A percentile compares a stretch with the other conserved stretches of the same genome.
Conservation (phyloP, 2,888 invertebrate species). For the Cryptus viduatorius region DNA sequence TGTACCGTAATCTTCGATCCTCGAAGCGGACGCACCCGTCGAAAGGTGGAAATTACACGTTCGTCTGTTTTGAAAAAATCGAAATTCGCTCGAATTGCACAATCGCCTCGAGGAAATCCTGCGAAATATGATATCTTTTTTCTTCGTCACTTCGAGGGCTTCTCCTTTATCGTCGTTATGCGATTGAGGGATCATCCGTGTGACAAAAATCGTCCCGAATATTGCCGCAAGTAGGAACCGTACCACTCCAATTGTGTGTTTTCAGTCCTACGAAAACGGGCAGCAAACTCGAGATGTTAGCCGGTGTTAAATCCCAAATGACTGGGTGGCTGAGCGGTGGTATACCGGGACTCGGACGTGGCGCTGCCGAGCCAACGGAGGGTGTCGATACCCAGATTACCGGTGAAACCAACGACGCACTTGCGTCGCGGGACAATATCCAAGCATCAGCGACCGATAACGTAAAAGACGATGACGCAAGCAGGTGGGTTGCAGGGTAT, state of each 20-base stretch:
- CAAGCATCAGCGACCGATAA: slow-evolving; percentile 84
- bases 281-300: slow-evolving; percentile 92
- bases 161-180: no score
- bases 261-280: slow-evolving; percentile 90
- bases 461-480: slow-evolving; percentile 93
- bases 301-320: slow-evolving; percentile 94
- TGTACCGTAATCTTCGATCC: no score
- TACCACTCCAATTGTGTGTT: slow-evolving; percentile 44
- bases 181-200: not conserved
- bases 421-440: slow-evolving; percentile 78
- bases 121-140: not conserved
- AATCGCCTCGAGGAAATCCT: no score
- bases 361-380: slow-evolving; percentile 83
- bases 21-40: no score
- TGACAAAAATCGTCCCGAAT: not conserved
- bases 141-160: not conserved
- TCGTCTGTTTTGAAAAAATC: no score
- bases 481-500: slow-evolving; percentile 85
- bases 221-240: slow-evolving; percentile 19
- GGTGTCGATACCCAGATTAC: slow-evolving; percentile 85
- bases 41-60: no score
- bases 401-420: slow-evolving; percentile 83
- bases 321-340: slow-evolving; percentile 93
- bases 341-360: slow-evolving; percentile 89
- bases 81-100: no score